Conservation (phyloP, 2,888 invertebrate genomes). For the Geophilus truncorum region DNA sequence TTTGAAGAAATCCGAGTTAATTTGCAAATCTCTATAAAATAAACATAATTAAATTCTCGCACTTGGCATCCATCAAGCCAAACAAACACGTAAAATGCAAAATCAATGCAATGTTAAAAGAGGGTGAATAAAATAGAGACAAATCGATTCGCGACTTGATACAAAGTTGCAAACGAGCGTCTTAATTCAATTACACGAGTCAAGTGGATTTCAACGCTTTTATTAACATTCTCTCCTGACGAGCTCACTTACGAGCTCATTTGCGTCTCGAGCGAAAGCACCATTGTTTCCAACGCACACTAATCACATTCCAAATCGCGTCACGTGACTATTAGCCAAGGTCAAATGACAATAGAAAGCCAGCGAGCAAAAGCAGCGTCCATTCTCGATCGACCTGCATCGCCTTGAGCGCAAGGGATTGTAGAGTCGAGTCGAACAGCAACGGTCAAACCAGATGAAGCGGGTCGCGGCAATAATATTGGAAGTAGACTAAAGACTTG, state of each 20-base stretch:
- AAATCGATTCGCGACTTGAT: not conserved
- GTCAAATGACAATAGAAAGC: no score
- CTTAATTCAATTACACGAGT: conserved; percentile 3
- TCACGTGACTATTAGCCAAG: not conserved
- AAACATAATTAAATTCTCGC: no score
- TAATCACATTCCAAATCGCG: not conserved
- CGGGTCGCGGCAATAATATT: not conserved
- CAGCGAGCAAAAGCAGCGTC: not conserved
- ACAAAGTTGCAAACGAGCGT: not conserved
- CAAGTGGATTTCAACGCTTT: not conserved
- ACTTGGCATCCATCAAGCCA: no score
- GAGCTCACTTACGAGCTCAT: not conserved
- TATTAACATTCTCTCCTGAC: not conserved
- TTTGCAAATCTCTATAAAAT: no score
- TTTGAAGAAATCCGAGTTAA: no score
- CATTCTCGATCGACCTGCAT: not conserved
- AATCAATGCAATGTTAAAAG: not conserved
- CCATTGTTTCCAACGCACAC: not conserved
- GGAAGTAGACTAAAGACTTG: no score
- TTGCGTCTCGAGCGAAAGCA: not conserved
- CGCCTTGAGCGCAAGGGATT: not conserved
- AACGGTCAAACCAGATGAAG: not conserved
- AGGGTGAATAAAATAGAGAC: not conserved
- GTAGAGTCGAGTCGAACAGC: not conserved
- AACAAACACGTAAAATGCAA: not conserved